Percentiles rank a stretch among this genome's conserved stretches.
These are phyloP conservation scores for Clarias batrachus DNA, from an alignment of 2,113 vertebrate species.

Conservation along the genomic window DNA sequence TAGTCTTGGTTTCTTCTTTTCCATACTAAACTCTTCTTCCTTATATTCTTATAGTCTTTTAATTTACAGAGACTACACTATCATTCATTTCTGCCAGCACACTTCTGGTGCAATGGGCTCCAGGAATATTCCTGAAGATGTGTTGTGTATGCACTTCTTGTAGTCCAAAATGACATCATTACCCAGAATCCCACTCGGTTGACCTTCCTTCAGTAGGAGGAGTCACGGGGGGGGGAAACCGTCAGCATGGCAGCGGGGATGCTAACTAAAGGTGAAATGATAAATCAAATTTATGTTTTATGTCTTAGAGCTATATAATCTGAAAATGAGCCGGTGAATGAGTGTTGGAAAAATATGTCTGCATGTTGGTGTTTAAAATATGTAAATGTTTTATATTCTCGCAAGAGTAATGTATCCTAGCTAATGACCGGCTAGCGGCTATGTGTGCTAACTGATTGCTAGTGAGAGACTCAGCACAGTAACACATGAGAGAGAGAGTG, in stretches of 20 bases:
- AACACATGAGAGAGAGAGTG: background rate
- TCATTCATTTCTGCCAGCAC: no score
- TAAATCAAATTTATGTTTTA: background rate
- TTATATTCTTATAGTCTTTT: no score
- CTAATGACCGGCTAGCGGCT: slow-evolving; percentile 10
- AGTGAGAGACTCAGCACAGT: background rate
- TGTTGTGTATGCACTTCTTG: slow-evolving; percentile 20
- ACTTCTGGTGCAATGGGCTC: no score
- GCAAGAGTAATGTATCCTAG: background rate
- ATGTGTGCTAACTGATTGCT: background rate
- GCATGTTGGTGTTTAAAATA: background rate
- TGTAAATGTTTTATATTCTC: background rate
- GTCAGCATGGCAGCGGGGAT: slow-evolving; percentile 68
- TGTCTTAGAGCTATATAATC: background rate
- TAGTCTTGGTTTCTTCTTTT: no score
- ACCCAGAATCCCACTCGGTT: slow-evolving; percentile 52
- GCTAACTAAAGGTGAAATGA: slow-evolving; percentile 65
- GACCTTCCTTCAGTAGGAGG: slow-evolving; percentile 60
- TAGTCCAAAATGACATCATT: slow-evolving; percentile 39
- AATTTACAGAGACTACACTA: no score
- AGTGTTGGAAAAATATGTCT: background rate
- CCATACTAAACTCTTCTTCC: no score
- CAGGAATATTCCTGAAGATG: no score
- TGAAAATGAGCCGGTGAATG: background rate
- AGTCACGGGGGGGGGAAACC: background rate